Base-by-base conservation (phyloP, 2,888 invertebrate genomes). In the Sarcophaga variegata region DNA sequence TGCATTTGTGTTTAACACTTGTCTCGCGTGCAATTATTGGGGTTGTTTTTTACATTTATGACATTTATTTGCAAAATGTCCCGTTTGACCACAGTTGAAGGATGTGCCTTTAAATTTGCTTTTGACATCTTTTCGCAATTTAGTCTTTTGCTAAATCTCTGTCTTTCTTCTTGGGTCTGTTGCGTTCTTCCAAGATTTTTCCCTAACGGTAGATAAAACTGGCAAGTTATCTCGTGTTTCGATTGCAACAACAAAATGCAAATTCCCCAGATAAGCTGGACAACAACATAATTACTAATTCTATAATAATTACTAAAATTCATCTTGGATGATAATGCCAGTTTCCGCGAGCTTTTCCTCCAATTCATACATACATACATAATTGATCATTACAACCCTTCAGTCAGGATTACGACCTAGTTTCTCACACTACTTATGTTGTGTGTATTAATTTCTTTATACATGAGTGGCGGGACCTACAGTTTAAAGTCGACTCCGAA, bases 191-290 rank as follows among this genome's bases (percentile, higher is more conserved):
- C 6, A 83, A 20, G 3, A 85, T 25, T 67, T 87, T 87, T 62
- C n/a, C 54, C 81, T 81, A 17, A 81, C 49, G 5, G 67, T 63
- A 12, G 63, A 67, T 4, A 85, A 77, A 47, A 3, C 25, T 14
- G 87, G 87, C 22, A 88, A 69, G 6, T 10, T 72, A 80, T 88
- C 78, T 3, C 84, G 71, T 11, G 86, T 80, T 62, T 88, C 84
- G 12, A 88, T 83, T 6, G 78, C 84, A 45, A 86, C 67, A 3
- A 84, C 80, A 25, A 88, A 86, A 70, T 84, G 79, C 82, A 37
- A 81, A 88, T 10, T 78, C 45, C n/a, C 64, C 11, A 20, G 88
- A 67, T 14, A 88, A 49, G 45, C 85, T 88, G 37, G 85, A 88
- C 2, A 86, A 49, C 5, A 86, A 25, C 59, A 81, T 83, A 59